A percentile compares a stretch with the other conserved stretches of the same genome.
phyloP scores from a whole-genome alignment of 1,140 invertebrate genomes.

The Scaptomyza pallida region DNA sequence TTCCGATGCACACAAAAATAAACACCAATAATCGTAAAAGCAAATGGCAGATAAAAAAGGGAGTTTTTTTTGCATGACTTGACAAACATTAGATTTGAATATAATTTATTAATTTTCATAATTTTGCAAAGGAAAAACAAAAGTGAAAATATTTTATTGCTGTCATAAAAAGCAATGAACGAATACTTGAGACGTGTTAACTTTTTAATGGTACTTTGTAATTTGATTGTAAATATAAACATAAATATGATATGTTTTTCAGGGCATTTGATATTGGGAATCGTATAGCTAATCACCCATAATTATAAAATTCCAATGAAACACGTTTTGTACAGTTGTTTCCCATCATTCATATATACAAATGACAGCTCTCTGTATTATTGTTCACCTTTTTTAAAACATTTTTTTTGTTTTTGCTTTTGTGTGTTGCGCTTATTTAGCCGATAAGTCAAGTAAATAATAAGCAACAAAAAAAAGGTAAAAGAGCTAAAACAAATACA shows the following conservation, averaged over 20 bases:
- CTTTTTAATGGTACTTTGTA: too few relatives aligned
- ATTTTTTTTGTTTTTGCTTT: constrained; percentile 1
- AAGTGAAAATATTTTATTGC: not conserved
- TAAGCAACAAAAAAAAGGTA: constrained; percentile 10
- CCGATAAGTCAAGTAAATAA: constrained; percentile 48
- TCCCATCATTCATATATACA: constrained; percentile 7
- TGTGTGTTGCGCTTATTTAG: not conserved
- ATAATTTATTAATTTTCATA: too few relatives aligned
- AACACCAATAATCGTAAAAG: constrained; percentile 31
- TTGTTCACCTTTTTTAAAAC: not conserved
- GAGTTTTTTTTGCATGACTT: constrained; percentile 12
- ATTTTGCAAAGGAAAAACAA: not conserved
- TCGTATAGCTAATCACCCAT: not conserved
- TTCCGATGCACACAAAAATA: constrained; percentile 32
- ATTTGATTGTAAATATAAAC: not conserved
- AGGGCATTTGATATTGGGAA: not conserved
- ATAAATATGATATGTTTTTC: not conserved
- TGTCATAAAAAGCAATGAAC: constrained; percentile 4
- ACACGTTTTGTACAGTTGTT: constrained; percentile 3
- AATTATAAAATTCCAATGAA: not conserved
- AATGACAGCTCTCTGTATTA: too few relatives aligned
- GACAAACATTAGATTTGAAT: not conserved
- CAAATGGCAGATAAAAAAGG: constrained; percentile 24
- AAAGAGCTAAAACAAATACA: constrained; percentile 1
- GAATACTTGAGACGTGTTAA: not conserved